Evolutionary conservation across 1,140 invertebrate genomes (phyloP).

Genomic region (Bactericera cockerelli): DNA sequence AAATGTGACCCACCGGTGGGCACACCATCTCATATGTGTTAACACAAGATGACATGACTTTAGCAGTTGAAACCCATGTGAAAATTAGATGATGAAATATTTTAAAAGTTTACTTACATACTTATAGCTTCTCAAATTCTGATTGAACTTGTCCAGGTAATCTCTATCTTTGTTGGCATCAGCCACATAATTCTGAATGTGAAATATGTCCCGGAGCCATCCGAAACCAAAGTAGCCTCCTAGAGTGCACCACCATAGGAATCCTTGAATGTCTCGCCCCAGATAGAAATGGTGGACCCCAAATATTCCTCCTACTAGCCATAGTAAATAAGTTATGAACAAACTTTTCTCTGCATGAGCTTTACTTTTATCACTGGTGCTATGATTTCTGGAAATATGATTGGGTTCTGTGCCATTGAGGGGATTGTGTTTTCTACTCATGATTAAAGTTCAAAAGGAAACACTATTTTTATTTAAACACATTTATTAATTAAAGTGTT

Average conservation of each 20-base stretch:
- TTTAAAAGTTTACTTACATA: conserved; percentile 40
- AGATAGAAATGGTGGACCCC: conserved; percentile 87
- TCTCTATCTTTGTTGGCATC: conserved; percentile 67
- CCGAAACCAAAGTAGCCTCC: conserved; percentile 75
- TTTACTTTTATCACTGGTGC: background rate
- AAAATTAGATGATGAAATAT: too few relatives aligned
- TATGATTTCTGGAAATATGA: background rate
- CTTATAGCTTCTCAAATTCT: conserved; percentile 40
- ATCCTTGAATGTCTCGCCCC: conserved; percentile 71
- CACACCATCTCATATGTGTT: too few relatives aligned
- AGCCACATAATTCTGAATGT: conserved; percentile 69
- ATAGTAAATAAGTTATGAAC: conserved; percentile 59
- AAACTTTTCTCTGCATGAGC: conserved; percentile 41
- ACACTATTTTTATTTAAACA: too few relatives aligned
- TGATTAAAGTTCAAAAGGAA: background rate
- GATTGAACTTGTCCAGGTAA: conserved; percentile 47
- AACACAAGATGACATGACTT: too few relatives aligned
- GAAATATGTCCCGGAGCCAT: conserved; percentile 71
- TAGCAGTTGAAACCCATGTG: too few relatives aligned
- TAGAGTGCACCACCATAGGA: conserved; percentile 70
- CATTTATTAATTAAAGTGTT: too few relatives aligned
- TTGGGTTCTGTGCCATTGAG: background rate
- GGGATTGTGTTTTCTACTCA: background rate
- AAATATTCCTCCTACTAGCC: conserved; percentile 71
- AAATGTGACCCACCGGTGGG: too few relatives aligned